phyloP scores from a whole-genome alignment of 2,797 vertebrate genomes.

The Acipenser ruthenus region DNA sequence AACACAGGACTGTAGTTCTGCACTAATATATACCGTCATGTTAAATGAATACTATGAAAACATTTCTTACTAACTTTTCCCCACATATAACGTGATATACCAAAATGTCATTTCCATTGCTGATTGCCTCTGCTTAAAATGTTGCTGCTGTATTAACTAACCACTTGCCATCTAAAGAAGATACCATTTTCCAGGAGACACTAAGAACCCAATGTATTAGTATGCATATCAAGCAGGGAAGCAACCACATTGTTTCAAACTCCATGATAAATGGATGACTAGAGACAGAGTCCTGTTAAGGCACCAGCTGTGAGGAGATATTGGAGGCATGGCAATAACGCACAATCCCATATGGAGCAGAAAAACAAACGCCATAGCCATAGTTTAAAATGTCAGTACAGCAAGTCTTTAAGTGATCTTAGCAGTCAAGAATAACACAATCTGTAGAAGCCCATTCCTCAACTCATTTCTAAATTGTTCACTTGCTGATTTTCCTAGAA shows the following conservation, averaged over 20 bases:
- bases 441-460: background rate
- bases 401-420: slow-evolving; percentile 41
- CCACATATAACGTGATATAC: no score
- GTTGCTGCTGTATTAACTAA: background rate
- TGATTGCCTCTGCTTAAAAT: background rate
- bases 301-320: slow-evolving; percentile 40
- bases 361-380: slow-evolving; percentile 21
- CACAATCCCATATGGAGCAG: slow-evolving; percentile 25
- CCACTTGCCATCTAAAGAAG: background rate
- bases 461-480: background rate
- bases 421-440: slow-evolving; percentile 33
- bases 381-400: slow-evolving; percentile 37
- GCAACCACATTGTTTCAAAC: slow-evolving; percentile 43
- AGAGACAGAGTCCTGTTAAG: slow-evolving; percentile 30
- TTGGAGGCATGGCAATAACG: slow-evolving; percentile 37
- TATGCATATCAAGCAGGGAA: slow-evolving; percentile 37
- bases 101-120: background rate
- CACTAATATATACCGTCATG: no score
- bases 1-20: no score
- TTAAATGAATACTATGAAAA: no score
- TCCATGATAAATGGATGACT: slow-evolving; percentile 36
- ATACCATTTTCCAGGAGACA: background rate
- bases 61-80: no score
- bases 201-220: slow-evolving; percentile 29
- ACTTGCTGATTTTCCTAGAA: background rate